phyloP scores from a whole-genome alignment of 2,888 invertebrate genomes.

The Acleris holmiana region DNA sequence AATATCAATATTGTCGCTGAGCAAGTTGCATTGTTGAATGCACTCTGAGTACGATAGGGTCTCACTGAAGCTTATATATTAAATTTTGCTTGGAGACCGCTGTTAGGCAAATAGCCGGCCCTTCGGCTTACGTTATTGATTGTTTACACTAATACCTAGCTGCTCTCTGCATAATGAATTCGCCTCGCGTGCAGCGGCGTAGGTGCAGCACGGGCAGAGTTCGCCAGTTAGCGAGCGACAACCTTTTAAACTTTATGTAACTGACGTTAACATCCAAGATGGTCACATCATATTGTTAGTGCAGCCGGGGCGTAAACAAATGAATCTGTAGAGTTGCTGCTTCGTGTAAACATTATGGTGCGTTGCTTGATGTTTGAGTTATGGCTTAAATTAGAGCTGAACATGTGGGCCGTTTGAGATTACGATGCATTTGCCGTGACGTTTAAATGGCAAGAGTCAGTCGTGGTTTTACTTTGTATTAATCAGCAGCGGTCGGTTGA shows the following conservation, averaged over 20 bases:
- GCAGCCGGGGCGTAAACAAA: constrained; percentile 2
- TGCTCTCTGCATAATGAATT: constrained; percentile 13
- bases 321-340: constrained; percentile 5
- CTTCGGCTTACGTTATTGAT: constrained; percentile 14
- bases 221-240: neutral
- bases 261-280: neutral
- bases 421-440: neutral
- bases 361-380: constrained; percentile 24
- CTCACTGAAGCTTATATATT: too few species aligned
- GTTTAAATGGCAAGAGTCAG: neutral
- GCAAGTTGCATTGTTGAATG: neutral
- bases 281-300: constrained; percentile 1
- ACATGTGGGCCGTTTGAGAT: constrained; percentile 18
- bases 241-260: neutral
- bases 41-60: neutral
- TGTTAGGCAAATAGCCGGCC: neutral
- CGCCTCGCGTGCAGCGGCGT: neutral
- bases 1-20: constrained; percentile 10
- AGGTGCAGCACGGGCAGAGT: neutral
- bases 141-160: neutral
- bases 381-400: constrained; percentile 21
- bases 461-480: neutral
- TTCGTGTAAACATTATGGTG: constrained; percentile 27
- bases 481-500: neutral
- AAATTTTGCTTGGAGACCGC: too few species aligned